Evolutionary conservation across 2,797 vertebrate species (phyloP), one percentile per base, ranked within the genome.

Genomic region (Sebastes dallii): DNA sequence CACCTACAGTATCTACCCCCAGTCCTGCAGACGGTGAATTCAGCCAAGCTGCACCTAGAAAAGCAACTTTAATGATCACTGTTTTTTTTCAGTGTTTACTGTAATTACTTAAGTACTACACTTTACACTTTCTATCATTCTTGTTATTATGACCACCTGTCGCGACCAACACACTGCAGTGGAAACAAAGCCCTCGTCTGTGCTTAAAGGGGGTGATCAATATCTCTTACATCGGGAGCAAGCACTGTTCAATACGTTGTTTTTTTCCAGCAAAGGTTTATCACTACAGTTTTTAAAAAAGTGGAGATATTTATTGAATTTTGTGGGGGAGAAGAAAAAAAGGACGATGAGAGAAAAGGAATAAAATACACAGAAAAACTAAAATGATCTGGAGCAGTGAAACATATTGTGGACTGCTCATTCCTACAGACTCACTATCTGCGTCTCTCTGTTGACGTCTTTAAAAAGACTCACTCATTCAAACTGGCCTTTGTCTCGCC

Each of bases 261-360:
- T 20, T 56, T 67, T 65, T 59, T 52, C 6, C 20, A 69, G 58
- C 52, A 67, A 14, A 24, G 30, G 24, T 59, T 66, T 65, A 32
- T 77, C 62, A 64, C 64, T 80, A 66, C 59, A 69, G 29, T 65
- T 72, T 74, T 50, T 55, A 70, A 32, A 68, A 46, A 5, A n/a
- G 25, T 25, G 13, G 55, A 27, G 24, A 34, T 74, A 20, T 46
- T 50, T 67, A 67, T 20, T 56, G 75, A 39, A 66, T 42, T 65
- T 4, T 72, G 18, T 1, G 20, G 7, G 9, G 30, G 24, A 20
- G 36, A 42, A 32, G 18, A 34, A 27, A 66, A 60, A 72, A 72
- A 18, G 12, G 6, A 16, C 0, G 0, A 20, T 30, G 27, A 46
- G 16, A 73, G 46, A 34, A 68, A 55, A 58, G 9, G 4, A 54